phyloP scores from a whole-genome alignment of 2,797 vertebrate species.

The Micrastur ruficollis region DNA sequence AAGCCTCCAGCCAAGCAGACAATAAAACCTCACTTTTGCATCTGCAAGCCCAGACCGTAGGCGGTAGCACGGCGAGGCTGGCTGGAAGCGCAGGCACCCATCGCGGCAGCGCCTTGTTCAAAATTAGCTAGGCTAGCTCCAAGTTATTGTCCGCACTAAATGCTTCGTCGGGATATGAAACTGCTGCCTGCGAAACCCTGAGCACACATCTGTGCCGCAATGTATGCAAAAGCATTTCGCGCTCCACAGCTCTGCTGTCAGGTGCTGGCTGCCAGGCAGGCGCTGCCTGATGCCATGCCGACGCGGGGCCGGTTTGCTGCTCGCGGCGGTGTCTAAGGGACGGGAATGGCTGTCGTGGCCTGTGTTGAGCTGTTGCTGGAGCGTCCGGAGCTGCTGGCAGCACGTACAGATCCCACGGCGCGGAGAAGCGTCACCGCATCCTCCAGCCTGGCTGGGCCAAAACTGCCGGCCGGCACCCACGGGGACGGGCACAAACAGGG shows the following conservation, averaged over 20 bases:
- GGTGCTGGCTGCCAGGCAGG: neutral
- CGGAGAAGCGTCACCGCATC: neutral
- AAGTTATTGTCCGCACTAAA: neutral
- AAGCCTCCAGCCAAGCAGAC: neutral
- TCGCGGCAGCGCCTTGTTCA: rapidly evolving
- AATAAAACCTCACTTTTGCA: neutral
- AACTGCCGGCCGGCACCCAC: neutral
- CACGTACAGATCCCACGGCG: rapidly evolving
- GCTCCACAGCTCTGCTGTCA: neutral
- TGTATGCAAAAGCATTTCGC: rapidly evolving
- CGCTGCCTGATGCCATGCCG: rapidly evolving
- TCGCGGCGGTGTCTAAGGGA: rapidly evolving
- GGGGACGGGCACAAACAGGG: neutral
- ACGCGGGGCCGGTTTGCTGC: rapidly evolving
- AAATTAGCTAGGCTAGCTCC: neutral
- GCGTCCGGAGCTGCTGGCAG: neutral
- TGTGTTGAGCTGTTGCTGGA: neutral
- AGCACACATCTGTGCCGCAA: neutral
- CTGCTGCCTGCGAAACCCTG: rapidly evolving
- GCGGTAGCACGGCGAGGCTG: rapidly evolving
- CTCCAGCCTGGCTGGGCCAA: neutral
- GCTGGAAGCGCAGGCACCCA: neutral
- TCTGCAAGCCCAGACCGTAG: rapidly evolving
- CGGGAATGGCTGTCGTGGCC: rapidly evolving
- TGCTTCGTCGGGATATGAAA: rapidly evolving